Conservation (phyloP, 2,113 vertebrate species). For the Clupea harengus region DNA sequence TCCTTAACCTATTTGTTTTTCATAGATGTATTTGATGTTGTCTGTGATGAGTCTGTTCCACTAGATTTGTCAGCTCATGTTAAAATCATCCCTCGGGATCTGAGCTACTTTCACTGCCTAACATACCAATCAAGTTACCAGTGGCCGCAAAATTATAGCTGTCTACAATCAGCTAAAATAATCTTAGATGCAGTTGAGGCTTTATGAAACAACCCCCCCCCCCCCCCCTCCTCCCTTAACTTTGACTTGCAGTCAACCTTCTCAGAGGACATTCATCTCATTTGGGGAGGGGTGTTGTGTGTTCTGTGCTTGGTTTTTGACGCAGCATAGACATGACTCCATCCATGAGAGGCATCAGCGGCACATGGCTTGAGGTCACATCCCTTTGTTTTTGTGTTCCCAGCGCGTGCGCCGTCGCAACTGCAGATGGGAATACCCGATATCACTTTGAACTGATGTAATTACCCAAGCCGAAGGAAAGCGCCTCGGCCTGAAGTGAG, state of each 20-base stretch:
- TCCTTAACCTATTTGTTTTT: neutral
- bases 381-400: constrained; percentile 43
- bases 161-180: neutral
- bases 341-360: constrained; percentile 46
- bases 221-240: neutral
- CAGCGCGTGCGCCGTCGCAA: constrained; percentile 53
- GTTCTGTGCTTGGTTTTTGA: neutral
- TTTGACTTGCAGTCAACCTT: neutral
- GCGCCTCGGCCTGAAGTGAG: constrained; percentile 41
- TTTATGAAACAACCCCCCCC: neutral
- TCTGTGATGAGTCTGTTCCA: neutral
- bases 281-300: neutral
- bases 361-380: constrained; percentile 38
- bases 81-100: neutral
- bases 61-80: neutral
- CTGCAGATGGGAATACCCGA: constrained; percentile 55
- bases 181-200: neutral
- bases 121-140: neutral
- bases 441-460: constrained; percentile 50
- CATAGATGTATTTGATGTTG: neutral
- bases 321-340: constrained; percentile 26
- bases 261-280: neutral
- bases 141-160: neutral
- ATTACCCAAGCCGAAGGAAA: neutral
- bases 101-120: neutral